Percentiles rank a stretch among this genome's conserved stretches.
phyloP scores from a whole-genome alignment of 2,113 vertebrate species.

The Pollimyrus isidori region DNA sequence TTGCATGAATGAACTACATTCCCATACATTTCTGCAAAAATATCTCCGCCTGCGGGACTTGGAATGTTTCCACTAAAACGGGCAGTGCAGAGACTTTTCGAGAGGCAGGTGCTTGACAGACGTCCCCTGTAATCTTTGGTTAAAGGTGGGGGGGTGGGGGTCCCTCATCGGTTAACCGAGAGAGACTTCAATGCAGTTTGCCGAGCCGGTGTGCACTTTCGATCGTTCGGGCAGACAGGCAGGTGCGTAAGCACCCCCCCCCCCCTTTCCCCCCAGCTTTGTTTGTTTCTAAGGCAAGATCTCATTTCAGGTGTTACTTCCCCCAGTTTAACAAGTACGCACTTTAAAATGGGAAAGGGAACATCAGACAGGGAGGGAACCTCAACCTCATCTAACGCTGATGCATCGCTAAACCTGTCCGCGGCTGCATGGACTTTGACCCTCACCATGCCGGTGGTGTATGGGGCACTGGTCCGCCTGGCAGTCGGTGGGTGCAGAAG shows the following conservation, averaged over 20 bases:
- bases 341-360: slow-evolving; percentile 20
- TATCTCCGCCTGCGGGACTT: neutral
- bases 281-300: neutral
- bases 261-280: neutral
- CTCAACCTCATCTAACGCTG: neutral
- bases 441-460: slow-evolving; percentile 50
- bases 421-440: neutral
- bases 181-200: neutral
- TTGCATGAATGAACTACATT: neutral
- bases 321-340: slow-evolving; percentile 37
- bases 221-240: neutral
- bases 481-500: slow-evolving; percentile 41
- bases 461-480: slow-evolving; percentile 53
- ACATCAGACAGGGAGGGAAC: neutral
- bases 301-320: slow-evolving; percentile 43
- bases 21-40: neutral
- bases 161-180: neutral
- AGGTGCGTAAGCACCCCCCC: neutral
- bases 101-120: neutral
- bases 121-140: neutral
- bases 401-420: neutral
- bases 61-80: neutral
- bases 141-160: neutral
- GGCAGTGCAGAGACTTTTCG: neutral
- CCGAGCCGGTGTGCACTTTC: neutral